Conservation (phyloP, 1,140 invertebrate species). For the Penaeus japonicus region DNA sequence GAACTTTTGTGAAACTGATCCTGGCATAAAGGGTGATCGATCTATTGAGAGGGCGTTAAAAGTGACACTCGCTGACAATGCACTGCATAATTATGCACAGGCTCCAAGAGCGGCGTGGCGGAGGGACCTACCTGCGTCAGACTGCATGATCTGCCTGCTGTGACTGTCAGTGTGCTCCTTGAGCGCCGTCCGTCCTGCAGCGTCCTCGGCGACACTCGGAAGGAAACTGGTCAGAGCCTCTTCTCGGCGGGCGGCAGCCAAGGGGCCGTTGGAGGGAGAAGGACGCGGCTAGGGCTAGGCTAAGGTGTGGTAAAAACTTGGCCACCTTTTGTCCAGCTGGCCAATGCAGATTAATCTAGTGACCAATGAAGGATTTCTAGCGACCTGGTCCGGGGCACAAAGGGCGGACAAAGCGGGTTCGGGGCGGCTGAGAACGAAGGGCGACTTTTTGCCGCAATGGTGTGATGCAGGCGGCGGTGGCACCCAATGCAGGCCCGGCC, state of each 20-base stretch:
- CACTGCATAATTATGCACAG: no score
- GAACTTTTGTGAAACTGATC: no score
- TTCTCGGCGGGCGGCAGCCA: slow-evolving; percentile 22
- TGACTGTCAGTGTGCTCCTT: not conserved
- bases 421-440: slow-evolving; percentile 29
- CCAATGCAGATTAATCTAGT: slow-evolving; percentile 54
- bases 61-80: no score
- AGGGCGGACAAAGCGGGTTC: slow-evolving; percentile 16
- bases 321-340: slow-evolving; percentile 48
- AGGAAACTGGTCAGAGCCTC: slow-evolving; percentile 49
- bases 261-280: slow-evolving; percentile 23
- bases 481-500: slow-evolving; percentile 49
- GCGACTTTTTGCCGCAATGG: slow-evolving; percentile 33
- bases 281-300: slow-evolving; percentile 3
- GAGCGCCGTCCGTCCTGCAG: not conserved
- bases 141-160: not conserved
- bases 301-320: slow-evolving; percentile 51
- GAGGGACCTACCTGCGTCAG: no score
- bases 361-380: slow-evolving; percentile 42
- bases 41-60: no score
- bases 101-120: no score
- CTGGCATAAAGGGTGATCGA: no score
- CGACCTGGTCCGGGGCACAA: slow-evolving; percentile 17
- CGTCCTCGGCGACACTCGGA: slow-evolving; percentile 34
- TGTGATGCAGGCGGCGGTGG: slow-evolving; percentile 36